Conservation (phyloP, 2,888 invertebrate genomes). For the Charanyca ferruginea region DNA sequence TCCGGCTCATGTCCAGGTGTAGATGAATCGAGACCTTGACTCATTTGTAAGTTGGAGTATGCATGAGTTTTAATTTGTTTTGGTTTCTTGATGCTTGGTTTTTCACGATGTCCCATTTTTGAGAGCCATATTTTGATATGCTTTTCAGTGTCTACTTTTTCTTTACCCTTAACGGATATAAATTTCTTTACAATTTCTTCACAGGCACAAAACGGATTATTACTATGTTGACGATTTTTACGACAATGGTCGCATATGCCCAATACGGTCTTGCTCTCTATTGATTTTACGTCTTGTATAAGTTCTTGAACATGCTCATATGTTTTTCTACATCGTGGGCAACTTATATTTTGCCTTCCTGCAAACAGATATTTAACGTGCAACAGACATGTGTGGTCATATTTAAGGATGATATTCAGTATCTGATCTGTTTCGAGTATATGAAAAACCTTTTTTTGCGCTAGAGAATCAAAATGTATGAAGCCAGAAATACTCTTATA, state of each 20-base stretch:
- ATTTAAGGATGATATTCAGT: no score
- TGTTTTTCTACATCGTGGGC: constrained; percentile 77
- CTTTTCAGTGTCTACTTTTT: constrained; percentile 64
- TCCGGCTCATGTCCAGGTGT: constrained; percentile 10
- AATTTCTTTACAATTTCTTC: constrained; percentile 74
- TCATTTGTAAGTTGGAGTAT: constrained; percentile 52
- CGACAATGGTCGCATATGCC: constrained; percentile 79
- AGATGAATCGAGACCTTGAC: constrained; percentile 18
- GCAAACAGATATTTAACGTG: constrained; percentile 53
- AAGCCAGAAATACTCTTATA: no score
- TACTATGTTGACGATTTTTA: constrained; percentile 50
- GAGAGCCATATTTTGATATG: constrained; percentile 64
- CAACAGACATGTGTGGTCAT: no score
- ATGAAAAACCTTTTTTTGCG: no score
- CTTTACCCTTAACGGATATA: constrained; percentile 67
- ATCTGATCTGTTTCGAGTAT: no score
- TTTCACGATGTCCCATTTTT: constrained; percentile 63
- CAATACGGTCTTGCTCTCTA: constrained; percentile 71
- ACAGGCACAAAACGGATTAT: constrained; percentile 74
- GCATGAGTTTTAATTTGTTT: constrained; percentile 32
- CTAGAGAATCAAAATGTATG: no score
- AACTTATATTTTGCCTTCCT: constrained; percentile 73
- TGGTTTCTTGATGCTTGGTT: constrained; percentile 32
- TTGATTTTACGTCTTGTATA: constrained; percentile 64
- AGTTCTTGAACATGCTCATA: constrained; percentile 72